Evolutionary conservation across 2,113 vertebrate species (phyloP).

Genomic region (Trichomycterus rosablanca): DNA sequence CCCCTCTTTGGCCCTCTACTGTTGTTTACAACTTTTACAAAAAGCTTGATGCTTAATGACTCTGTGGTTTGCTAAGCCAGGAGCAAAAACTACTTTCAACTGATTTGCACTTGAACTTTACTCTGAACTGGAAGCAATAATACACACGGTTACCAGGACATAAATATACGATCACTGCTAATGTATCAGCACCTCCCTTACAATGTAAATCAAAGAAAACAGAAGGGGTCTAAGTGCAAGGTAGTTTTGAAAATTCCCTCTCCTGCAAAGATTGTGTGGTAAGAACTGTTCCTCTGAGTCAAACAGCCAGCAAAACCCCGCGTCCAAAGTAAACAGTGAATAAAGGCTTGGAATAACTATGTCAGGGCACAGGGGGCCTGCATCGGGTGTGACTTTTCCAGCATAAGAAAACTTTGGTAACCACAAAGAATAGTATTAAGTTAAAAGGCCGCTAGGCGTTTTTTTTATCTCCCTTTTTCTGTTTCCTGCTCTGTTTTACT

Average conservation of each 20-base stretch:
- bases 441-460: too few species aligned
- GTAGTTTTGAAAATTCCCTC: not conserved
- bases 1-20: too few species aligned
- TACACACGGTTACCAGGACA: not conserved
- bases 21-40: too few species aligned
- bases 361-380: slow-evolving; percentile 13
- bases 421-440: too few species aligned
- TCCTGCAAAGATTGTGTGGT: not conserved
- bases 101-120: not conserved
- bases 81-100: not conserved
- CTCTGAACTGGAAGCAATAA: not conserved
- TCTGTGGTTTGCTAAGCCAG: not conserved
- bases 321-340: slow-evolving; percentile 26
- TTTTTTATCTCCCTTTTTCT: too few species aligned
- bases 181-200: not conserved
- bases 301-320: slow-evolving; percentile 8
- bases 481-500: not conserved
- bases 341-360: slow-evolving; percentile 26
- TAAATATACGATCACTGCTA: not conserved
- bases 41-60: not conserved
- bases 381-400: not conserved
- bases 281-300: slow-evolving; percentile 19
- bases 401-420: slow-evolving; percentile 3
- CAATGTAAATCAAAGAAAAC: too few species aligned
- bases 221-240: not conserved